phyloP scores from a whole-genome alignment of 2,888 invertebrate genomes.

The Cremastinae sp. region DNA sequence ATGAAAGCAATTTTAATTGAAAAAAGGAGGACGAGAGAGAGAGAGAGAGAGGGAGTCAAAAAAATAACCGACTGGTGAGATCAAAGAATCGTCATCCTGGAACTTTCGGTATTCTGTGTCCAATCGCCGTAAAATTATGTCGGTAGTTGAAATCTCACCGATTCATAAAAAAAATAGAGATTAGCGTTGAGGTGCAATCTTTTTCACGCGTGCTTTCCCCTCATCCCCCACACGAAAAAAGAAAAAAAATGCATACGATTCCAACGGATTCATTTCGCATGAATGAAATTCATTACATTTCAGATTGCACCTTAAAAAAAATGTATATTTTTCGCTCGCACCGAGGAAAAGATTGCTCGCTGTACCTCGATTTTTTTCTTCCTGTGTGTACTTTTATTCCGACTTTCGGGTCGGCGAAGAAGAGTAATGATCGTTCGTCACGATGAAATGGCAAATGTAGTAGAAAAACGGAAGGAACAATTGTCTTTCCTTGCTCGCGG shows the following conservation, averaged over 20 bases:
- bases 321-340: constrained; percentile 11
- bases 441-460: constrained; percentile 37
- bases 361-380: too few species aligned
- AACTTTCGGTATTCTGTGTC: background rate
- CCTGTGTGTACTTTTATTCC: too few species aligned
- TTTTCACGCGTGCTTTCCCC: background rate
- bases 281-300: constrained; percentile 27
- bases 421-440: constrained; percentile 36
- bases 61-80: background rate
- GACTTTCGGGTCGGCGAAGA: background rate
- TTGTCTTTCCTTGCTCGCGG: constrained; percentile 25
- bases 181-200: constrained; percentile 4
- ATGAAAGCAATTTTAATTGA: background rate
- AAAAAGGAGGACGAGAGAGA: background rate
- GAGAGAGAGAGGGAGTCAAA: too few species aligned
- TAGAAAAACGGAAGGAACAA: constrained; percentile 51
- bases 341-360: too few species aligned
- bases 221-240: background rate
- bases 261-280: constrained; percentile 4
- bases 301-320: constrained; percentile 5
- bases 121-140: background rate
- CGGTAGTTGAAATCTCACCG: background rate
- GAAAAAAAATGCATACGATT: constrained; percentile 2
- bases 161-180: background rate
- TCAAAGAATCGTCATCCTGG: background rate